A percentile compares a stretch with the other conserved stretches of the same genome.
phyloP scores from a whole-genome alignment of 2,797 vertebrate genomes.

The Balearica regulorum region DNA sequence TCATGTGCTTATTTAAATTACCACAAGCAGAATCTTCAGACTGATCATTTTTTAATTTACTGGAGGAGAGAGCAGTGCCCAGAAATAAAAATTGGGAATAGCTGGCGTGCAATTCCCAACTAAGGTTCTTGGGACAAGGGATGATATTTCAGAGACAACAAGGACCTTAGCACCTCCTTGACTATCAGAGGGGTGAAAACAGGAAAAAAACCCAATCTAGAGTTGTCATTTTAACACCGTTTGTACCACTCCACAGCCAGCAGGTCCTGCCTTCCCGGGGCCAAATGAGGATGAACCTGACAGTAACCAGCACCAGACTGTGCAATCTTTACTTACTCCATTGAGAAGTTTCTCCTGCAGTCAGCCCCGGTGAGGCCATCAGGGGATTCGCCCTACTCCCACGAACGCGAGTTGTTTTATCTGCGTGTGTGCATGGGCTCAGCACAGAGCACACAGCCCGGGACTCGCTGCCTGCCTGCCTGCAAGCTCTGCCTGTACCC shows the following conservation, averaged over 20 bases:
- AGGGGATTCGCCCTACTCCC: not conserved
- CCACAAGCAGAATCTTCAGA: not conserved
- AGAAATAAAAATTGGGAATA: not conserved
- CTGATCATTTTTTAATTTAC: not conserved
- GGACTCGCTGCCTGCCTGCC: not conserved
- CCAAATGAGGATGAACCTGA: not conserved
- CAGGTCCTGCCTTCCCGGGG: not conserved
- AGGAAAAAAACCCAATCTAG: not conserved
- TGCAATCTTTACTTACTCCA: not conserved
- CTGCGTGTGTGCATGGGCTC: not conserved
- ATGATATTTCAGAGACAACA: not conserved
- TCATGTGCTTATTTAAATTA: not conserved
- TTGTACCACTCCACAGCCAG: not conserved
- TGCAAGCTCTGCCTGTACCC: not conserved
- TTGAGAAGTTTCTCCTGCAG: not conserved
- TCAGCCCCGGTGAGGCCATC: not conserved
- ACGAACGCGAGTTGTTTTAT: rapidly evolving
- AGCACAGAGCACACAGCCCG: too few species aligned
- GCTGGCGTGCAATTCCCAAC: not conserved
- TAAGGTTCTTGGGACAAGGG: not conserved
- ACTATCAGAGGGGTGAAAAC: not conserved
- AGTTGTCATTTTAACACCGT: not conserved
- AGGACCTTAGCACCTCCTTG: not conserved
- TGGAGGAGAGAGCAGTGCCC: not conserved
- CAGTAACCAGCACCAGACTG: not conserved